These are phyloP conservation scores for Poeciliopsis paucimaculata DNA, from an alignment of 2,797 vertebrate genomes.

Conservation along the genomic window DNA sequence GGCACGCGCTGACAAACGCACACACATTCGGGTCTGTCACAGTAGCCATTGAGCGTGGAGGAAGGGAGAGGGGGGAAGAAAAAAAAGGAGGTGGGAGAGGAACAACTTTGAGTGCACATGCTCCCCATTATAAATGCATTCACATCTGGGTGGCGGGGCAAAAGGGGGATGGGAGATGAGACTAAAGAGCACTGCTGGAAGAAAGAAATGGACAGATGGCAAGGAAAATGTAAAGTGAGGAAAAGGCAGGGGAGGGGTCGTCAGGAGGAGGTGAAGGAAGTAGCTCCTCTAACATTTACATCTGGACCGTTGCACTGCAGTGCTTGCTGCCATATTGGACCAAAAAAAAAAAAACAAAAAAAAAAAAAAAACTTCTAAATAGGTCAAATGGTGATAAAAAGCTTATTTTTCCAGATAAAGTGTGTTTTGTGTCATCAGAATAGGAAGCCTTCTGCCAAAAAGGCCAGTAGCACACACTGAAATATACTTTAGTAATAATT, in stretches of 20 bases:
- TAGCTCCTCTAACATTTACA: constrained; percentile 17
- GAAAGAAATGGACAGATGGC: constrained; percentile 60
- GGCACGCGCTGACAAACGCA: constrained; percentile 50
- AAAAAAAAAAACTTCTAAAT: constrained; percentile 27
- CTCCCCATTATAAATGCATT: constrained; percentile 81
- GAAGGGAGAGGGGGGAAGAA: not conserved
- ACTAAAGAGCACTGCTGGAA: constrained; percentile 56
- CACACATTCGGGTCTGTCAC: constrained; percentile 56
- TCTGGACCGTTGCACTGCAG: not conserved
- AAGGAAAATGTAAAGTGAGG: constrained; percentile 53
- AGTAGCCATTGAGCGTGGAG: constrained; percentile 59
- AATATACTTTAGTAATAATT: constrained; percentile 67
- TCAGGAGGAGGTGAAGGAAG: constrained; percentile 33
- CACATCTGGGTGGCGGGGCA: constrained; percentile 80
- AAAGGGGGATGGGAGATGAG: constrained; percentile 59
- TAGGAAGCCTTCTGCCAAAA: constrained; percentile 53
- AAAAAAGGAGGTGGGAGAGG: constrained; percentile 30
- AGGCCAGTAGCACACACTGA: constrained; percentile 64
- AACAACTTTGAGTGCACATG: constrained; percentile 73
- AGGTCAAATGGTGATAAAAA: constrained; percentile 46
- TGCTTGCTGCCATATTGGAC: constrained; percentile 2
- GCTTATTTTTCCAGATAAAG: constrained; percentile 27
- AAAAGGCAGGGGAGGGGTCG: constrained; percentile 28
- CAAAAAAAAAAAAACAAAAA: constrained; percentile 5
- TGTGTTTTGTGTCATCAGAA: constrained; percentile 56